Conservation (phyloP, 2,113 vertebrate genomes). For the Aramus guarauna region DNA sequence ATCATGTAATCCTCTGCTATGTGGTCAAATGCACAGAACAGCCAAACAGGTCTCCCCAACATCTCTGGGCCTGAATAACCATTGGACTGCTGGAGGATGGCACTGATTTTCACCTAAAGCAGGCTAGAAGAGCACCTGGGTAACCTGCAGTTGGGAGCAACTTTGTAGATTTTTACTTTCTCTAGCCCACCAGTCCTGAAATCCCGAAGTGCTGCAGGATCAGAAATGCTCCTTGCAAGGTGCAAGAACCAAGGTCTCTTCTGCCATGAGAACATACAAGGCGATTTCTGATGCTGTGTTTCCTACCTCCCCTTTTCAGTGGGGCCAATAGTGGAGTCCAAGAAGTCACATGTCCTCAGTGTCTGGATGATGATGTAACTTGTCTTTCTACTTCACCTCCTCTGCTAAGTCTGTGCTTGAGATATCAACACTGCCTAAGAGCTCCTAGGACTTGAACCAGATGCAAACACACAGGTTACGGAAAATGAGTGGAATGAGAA, state of each 20-base stretch:
- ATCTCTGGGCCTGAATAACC: not conserved
- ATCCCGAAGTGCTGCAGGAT: not conserved
- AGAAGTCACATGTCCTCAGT: not conserved
- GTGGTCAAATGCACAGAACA: not conserved
- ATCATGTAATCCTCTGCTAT: not conserved
- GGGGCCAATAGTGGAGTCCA: not conserved
- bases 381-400: not conserved
- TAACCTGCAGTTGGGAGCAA: not conserved
- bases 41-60: not conserved
- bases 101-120: not conserved
- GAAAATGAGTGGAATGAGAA: not conserved
- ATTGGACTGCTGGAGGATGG: not conserved
- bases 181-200: not conserved
- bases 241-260: not conserved
- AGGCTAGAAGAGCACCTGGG: not conserved
- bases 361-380: not conserved
- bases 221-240: fast-evolving
- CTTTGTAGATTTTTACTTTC: not conserved
- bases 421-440: not conserved
- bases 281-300: not conserved
- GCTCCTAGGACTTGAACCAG: not conserved
- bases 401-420: not conserved
- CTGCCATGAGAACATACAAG: not conserved
- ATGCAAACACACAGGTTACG: not conserved
- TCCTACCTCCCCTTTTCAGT: not conserved